phyloP scores from a whole-genome alignment of 2,888 invertebrate species.

The Acleris cristana region DNA sequence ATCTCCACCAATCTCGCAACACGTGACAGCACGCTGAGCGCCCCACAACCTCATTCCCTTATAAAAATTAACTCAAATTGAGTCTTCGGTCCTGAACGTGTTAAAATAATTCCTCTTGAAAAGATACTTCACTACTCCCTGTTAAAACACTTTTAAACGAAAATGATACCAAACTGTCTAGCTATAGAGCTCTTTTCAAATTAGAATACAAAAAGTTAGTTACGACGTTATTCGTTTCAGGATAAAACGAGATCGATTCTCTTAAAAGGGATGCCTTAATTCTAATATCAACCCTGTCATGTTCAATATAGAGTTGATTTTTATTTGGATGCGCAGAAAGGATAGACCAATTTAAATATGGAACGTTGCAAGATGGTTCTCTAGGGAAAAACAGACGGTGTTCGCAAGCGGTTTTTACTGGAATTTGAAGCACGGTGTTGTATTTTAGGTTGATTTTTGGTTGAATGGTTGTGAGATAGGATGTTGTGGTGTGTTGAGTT shows the following conservation, averaged over 20 bases:
- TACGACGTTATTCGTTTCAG: slow-evolving; percentile 51
- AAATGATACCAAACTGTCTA: slow-evolving; percentile 30
- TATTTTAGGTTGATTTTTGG: slow-evolving; percentile 47
- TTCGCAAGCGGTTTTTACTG: slow-evolving; percentile 51
- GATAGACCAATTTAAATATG: slow-evolving; percentile 79
- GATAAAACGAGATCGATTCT: slow-evolving; percentile 78
- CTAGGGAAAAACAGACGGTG: slow-evolving; percentile 73
- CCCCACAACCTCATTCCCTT: too few relatives aligned
- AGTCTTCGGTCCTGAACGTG: slow-evolving; percentile 57
- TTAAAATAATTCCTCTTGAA: slow-evolving; percentile 63
- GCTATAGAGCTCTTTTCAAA: slow-evolving; percentile 47
- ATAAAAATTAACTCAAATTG: slow-evolving; percentile 60
- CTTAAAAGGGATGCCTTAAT: slow-evolving; percentile 55
- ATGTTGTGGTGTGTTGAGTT: slow-evolving; percentile 50
- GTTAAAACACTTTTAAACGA: slow-evolving; percentile 47
- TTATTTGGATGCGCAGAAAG: slow-evolving; percentile 46
- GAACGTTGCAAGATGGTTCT: slow-evolving; percentile 81
- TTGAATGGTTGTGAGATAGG: slow-evolving; percentile 47
- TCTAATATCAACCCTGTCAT: slow-evolving; percentile 45
- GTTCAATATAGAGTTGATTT: slow-evolving; percentile 43
- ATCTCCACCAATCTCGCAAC: too few relatives aligned
- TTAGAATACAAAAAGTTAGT: slow-evolving; percentile 42
- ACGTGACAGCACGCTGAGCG: too few relatives aligned
- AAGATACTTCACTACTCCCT: slow-evolving; percentile 71
- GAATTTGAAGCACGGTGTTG: slow-evolving; percentile 29